Evolutionary conservation across 2,888 invertebrate genomes (phyloP).

Genomic region (Cheilosia soror): DNA sequence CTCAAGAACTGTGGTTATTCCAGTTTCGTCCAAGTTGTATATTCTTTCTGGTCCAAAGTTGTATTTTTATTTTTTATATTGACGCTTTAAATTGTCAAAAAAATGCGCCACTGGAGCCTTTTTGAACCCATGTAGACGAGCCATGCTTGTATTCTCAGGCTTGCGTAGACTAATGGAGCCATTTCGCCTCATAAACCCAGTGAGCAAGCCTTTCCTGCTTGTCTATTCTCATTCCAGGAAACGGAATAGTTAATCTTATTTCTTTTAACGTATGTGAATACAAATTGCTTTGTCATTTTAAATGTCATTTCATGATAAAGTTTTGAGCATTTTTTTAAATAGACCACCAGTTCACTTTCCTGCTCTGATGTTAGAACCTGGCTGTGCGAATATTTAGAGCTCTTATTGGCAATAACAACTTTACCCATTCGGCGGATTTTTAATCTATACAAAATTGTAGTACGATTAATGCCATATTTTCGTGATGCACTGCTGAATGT

Average conservation of each 20-base stretch:
- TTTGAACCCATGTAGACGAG: constrained; percentile 12
- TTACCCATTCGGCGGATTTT: too few relatives aligned
- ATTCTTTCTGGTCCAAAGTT: constrained; percentile 21
- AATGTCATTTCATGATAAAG: too few relatives aligned
- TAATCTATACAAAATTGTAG: too few relatives aligned
- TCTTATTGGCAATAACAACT: too few relatives aligned
- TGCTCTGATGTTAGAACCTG: too few relatives aligned
- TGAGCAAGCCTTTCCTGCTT: constrained; percentile 10
- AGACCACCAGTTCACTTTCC: too few relatives aligned
- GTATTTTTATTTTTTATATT: constrained; percentile 8
- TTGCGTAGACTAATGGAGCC: constrained; percentile 18
- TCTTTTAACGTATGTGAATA: background rate
- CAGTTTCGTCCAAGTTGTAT: constrained; percentile 29
- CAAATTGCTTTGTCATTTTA: too few relatives aligned
- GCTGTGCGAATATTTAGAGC: too few relatives aligned
- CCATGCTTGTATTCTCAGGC: constrained; percentile 6
- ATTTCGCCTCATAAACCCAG: constrained; percentile 10
- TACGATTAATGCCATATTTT: too few relatives aligned
- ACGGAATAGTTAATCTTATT: background rate
- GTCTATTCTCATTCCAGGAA: constrained; percentile 10
- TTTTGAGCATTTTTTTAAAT: too few relatives aligned
- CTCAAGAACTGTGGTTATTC: constrained; percentile 12
- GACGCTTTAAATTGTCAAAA: constrained; percentile 10
- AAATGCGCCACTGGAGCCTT: background rate
- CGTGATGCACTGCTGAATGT: too few relatives aligned